phyloP scores from a whole-genome alignment of 2,888 invertebrate species.

The Eudemis profundana region DNA sequence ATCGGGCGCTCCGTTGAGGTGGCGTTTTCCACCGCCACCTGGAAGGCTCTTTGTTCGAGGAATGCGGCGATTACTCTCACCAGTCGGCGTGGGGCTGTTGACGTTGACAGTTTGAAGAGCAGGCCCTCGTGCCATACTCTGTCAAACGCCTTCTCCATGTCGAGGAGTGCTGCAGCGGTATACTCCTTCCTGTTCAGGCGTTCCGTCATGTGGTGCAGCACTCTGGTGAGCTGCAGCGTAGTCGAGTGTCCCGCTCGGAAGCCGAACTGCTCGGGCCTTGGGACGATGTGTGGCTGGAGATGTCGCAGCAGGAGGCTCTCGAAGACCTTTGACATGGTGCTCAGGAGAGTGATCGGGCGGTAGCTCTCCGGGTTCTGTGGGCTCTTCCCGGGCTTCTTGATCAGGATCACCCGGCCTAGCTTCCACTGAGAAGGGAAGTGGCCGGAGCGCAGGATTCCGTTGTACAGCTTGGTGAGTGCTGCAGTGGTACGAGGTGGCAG shows the following conservation, averaged over 20 bases:
- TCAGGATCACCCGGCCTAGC: background rate
- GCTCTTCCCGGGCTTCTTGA: background rate
- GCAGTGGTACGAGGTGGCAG: too few species aligned
- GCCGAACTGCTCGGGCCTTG: background rate
- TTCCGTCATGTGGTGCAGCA: background rate
- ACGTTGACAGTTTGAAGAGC: slow-evolving; percentile 15
- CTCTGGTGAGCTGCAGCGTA: background rate
- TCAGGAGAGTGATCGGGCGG: background rate
- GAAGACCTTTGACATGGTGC: background rate
- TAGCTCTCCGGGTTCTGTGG: background rate
- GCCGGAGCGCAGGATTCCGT: too few species aligned
- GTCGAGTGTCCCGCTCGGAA: background rate
- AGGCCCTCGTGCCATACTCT: slow-evolving; percentile 22
- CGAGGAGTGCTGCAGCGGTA: background rate
- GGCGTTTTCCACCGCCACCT: slow-evolving; percentile 47
- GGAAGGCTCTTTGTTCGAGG: slow-evolving; percentile 48
- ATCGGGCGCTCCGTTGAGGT: slow-evolving; percentile 34
- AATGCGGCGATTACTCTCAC: slow-evolving; percentile 50
- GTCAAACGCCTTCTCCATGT: background rate
- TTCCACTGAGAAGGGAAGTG: too few species aligned
- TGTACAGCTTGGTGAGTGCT: too few species aligned
- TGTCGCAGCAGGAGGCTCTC: background rate
- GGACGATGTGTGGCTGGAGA: background rate
- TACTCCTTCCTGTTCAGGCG: background rate
- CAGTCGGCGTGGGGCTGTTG: slow-evolving; percentile 15